A percentile compares a stretch with the other conserved stretches of the same genome.
Evolutionary conservation across 2,888 invertebrate species (phyloP).

Genomic region (Dinocampus coccinellae): DNA sequence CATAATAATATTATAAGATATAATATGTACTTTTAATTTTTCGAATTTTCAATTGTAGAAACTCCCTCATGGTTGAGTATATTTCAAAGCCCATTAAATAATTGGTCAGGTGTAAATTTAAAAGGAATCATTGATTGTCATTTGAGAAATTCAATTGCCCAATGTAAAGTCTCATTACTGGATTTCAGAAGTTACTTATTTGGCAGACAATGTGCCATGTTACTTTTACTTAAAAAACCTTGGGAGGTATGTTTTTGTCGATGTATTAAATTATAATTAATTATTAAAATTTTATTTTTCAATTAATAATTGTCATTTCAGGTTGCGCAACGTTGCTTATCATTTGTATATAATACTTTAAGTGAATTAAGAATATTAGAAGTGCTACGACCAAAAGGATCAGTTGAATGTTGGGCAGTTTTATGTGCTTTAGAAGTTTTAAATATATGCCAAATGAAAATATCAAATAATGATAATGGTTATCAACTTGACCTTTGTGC

Average conservation of each 20-base stretch:
- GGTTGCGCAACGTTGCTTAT: conserved; percentile 90
- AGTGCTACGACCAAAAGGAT: conserved; percentile 84
- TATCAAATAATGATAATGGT: conserved; percentile 76
- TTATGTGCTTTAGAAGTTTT: conserved; percentile 91
- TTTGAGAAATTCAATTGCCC: conserved; percentile 66
- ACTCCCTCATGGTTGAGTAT: conserved; percentile 87
- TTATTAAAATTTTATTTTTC: not conserved
- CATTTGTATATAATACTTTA: conserved; percentile 90
- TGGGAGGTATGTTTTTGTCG: conserved; percentile 78
- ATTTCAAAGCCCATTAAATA: conserved; percentile 83
- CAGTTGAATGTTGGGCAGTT: conserved; percentile 93
- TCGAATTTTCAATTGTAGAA: conserved; percentile 70
- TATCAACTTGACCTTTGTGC: conserved; percentile 79
- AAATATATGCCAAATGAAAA: conserved; percentile 80
- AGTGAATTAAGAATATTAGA: conserved; percentile 87
- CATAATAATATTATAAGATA: not conserved
- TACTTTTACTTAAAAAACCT: conserved; percentile 79
- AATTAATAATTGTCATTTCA: conserved; percentile 57
- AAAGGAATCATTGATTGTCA: conserved; percentile 74
- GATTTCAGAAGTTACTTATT: conserved; percentile 95
- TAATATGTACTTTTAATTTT: not conserved
- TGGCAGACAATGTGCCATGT: conserved; percentile 90
- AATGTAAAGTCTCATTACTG: conserved; percentile 78
- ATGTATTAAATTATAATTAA: not conserved
- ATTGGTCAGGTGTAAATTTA: conserved; percentile 85